phyloP scores from a whole-genome alignment of 1,140 invertebrate species.

The Brachionus koreanus region DNA sequence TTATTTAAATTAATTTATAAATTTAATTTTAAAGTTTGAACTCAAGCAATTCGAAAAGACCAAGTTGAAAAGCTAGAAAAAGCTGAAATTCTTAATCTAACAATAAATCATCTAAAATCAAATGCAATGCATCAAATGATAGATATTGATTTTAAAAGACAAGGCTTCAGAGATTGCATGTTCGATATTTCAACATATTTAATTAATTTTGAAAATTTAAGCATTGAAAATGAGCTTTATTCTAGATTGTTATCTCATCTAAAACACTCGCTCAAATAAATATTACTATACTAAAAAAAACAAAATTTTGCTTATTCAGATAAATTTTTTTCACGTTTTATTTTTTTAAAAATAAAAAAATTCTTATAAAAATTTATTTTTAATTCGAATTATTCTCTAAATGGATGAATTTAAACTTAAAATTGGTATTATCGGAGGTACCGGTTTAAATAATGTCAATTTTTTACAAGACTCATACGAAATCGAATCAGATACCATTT shows the following conservation, averaged over 20 bases:
- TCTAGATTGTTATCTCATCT: slow-evolving; percentile 6
- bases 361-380: neutral
- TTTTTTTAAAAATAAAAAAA: neutral
- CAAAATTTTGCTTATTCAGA: neutral
- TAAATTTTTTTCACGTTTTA: neutral
- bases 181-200: neutral
- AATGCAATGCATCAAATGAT: neutral
- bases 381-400: neutral
- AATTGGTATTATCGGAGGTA: slow-evolving; percentile 78
- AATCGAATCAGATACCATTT: slow-evolving; percentile 70
- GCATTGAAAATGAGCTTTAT: neutral
- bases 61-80: slow-evolving; percentile 10
- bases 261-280: slow-evolving; percentile 13
- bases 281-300: neutral
- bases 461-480: slow-evolving; percentile 70
- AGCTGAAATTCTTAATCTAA: slow-evolving; percentile 11
- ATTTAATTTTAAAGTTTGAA: neutral
- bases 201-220: slow-evolving; percentile 4
- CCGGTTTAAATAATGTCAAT: slow-evolving; percentile 80
- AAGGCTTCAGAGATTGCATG: slow-evolving; percentile 18
- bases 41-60: slow-evolving; percentile 18
- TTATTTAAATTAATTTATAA: neutral
- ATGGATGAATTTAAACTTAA: slow-evolving; percentile 62
- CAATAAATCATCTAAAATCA: neutral
- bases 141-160: neutral